Percentiles rank a stretch among this genome's conserved stretches.
Conservation (phyloP, 2,888 invertebrate genomes). For the Chironomus tentans region DNA sequence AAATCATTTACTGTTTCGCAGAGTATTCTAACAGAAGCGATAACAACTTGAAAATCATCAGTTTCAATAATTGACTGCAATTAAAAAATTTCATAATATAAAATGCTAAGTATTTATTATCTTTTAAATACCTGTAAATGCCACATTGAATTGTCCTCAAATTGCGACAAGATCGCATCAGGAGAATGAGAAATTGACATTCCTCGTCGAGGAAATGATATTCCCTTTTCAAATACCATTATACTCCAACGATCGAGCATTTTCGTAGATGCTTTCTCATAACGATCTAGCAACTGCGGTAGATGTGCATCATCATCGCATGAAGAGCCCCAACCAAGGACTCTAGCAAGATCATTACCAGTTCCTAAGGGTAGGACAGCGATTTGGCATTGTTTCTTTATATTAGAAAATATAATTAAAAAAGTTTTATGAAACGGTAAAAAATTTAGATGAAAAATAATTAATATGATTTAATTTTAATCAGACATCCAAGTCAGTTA, state of each 20-base stretch:
- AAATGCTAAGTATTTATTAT: too few relatives aligned
- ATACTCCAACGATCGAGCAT: conserved; percentile 97
- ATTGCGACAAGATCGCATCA: conserved; percentile 51
- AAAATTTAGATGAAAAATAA: too few relatives aligned
- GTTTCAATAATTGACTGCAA: conserved; percentile 70
- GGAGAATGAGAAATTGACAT: conserved; percentile 46
- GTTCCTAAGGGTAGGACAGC: conserved; percentile 93
- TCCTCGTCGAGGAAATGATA: conserved; percentile 49
- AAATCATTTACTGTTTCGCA: conserved; percentile 75
- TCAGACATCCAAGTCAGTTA: too few relatives aligned
- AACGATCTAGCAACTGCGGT: conserved; percentile 82
- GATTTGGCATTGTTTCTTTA: conserved; percentile 83
- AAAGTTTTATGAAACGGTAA: too few relatives aligned
- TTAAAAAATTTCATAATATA: not conserved
- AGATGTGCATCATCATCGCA: conserved; percentile 93
- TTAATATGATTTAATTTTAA: too few relatives aligned
- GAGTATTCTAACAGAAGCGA: conserved; percentile 62
- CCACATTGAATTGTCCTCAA: conserved; percentile 65
- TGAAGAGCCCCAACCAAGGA: conserved; percentile 86
- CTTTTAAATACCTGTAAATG: conserved; percentile 59
- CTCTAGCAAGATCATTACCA: conserved; percentile 91
- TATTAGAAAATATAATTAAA: conserved; percentile 25
- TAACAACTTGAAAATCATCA: conserved; percentile 61
- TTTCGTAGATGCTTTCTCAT: conserved; percentile 94
- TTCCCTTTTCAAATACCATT: conserved; percentile 79